Conservation (phyloP, 1,140 invertebrate genomes). For the Psix sp. region DNA sequence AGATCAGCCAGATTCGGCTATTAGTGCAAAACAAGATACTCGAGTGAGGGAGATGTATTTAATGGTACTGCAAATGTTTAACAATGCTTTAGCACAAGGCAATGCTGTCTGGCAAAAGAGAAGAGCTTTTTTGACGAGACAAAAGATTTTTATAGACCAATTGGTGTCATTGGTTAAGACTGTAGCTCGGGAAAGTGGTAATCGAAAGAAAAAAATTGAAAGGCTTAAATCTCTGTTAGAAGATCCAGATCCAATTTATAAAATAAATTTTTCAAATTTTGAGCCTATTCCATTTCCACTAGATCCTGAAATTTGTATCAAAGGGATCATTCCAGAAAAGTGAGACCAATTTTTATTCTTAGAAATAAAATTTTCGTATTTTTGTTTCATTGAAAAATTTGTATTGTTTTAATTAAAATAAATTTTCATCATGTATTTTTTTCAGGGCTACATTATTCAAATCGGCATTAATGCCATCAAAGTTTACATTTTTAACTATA, state of each 20-base stretch:
- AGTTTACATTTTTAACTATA: constrained; percentile 92
- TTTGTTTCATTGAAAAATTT: constrained; percentile 6
- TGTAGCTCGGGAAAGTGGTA: constrained; percentile 94
- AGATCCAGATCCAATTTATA: constrained; percentile 86
- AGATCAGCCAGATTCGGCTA: constrained; percentile 82
- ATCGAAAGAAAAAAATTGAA: constrained; percentile 94
- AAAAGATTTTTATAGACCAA: constrained; percentile 94
- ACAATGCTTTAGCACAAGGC: constrained; percentile 81
- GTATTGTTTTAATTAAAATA: constrained; percentile 15
- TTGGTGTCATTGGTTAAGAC: constrained; percentile 93
- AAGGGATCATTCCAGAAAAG: constrained; percentile 92
- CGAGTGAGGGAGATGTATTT: constrained; percentile 91
- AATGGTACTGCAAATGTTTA: constrained; percentile 92
- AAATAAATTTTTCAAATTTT: constrained; percentile 94
- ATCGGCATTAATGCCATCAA: constrained; percentile 98
- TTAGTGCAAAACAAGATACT: constrained; percentile 84
- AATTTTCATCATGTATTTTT: constrained; percentile 40
- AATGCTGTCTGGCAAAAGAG: constrained; percentile 83
- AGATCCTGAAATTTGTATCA: constrained; percentile 93
- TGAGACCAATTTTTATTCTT: too few species aligned
- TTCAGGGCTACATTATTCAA: constrained; percentile 93
- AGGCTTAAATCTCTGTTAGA: constrained; percentile 88
- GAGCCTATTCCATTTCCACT: constrained; percentile 95
- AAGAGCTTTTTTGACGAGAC: constrained; percentile 84
- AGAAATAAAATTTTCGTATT: constrained; percentile 5